These are phyloP conservation scores for Sarcophaga bullata DNA, from an alignment of 1,140 invertebrate species.

Conservation along the genomic window DNA sequence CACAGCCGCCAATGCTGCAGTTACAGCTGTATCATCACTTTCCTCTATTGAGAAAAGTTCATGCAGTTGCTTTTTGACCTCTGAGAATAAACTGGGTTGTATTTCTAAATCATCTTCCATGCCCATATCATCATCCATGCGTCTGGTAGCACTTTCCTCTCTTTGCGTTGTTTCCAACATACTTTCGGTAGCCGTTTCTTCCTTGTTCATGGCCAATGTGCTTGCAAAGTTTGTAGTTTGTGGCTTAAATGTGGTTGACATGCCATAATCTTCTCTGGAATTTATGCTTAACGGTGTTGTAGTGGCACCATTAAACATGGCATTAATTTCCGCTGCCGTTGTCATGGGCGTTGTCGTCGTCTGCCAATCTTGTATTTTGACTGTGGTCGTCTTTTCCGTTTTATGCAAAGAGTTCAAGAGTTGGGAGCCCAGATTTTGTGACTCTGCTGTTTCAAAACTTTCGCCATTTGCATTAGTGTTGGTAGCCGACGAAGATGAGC, in stretches of 20 bases:
- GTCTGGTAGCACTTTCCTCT: constrained; percentile 56
- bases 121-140: constrained; percentile 57
- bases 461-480: constrained; percentile 68
- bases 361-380: constrained; percentile 40
- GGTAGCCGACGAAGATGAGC: constrained; percentile 55
- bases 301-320: constrained; percentile 10
- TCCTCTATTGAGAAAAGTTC: constrained; percentile 62
- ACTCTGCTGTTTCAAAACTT: constrained; percentile 75
- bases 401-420: constrained; percentile 55
- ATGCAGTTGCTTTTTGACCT: constrained; percentile 61
- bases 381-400: constrained; percentile 46
- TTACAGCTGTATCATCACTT: constrained; percentile 55
- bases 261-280: constrained; percentile 55
- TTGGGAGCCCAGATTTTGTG: constrained; percentile 68
- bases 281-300: constrained; percentile 50
- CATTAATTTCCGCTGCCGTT: constrained; percentile 28
- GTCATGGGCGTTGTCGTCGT: constrained; percentile 54
- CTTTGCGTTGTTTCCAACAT: neutral
- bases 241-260: constrained; percentile 50
- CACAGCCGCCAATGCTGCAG: constrained; percentile 51
- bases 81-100: constrained; percentile 62
- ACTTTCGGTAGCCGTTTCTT: neutral
- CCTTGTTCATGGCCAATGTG: constrained; percentile 48
- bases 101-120: constrained; percentile 58
- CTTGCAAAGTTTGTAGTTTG: constrained; percentile 50